Evolutionary conservation across 2,797 vertebrate genomes (phyloP).

Genomic region (Hemitrygon akajei): DNA sequence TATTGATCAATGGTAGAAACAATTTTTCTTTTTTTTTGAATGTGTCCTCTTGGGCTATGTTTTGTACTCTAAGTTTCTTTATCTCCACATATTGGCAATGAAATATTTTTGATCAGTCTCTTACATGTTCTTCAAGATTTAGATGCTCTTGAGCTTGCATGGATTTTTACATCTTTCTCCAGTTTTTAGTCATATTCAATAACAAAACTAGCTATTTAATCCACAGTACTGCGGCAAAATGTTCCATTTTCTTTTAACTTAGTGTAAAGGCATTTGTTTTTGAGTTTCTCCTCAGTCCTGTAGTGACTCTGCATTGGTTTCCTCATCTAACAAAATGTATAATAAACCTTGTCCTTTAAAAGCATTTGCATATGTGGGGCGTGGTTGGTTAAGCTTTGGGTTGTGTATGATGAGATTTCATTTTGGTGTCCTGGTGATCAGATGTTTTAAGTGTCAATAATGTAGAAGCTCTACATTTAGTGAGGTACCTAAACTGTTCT

Average conservation of each 20-base stretch:
- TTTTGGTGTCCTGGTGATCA: neutral
- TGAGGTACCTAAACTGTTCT: neutral
- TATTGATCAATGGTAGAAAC: neutral
- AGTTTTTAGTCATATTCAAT: neutral
- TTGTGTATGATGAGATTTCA: neutral
- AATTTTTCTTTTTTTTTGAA: neutral
- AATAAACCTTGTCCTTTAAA: neutral
- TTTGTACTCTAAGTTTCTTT: neutral
- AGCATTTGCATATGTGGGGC: neutral
- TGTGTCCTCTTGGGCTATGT: too few species aligned
- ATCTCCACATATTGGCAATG: neutral
- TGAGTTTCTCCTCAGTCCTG: neutral
- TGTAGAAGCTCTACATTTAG: neutral
- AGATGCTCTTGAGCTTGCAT: too few species aligned
- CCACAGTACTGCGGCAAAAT: neutral
- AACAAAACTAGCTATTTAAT: neutral
- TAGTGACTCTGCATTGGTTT: neutral
- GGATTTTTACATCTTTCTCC: too few species aligned
- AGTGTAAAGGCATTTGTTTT: neutral
- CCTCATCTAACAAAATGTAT: neutral
- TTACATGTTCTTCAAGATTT: neutral
- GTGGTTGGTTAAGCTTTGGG: too few species aligned
- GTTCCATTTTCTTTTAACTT: neutral
- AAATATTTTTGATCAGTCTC: too few species aligned
- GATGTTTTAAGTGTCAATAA: neutral